These are phyloP conservation scores for Ahaetulla prasina DNA, from an alignment of 2,113 vertebrate species.

Conservation along the genomic window DNA sequence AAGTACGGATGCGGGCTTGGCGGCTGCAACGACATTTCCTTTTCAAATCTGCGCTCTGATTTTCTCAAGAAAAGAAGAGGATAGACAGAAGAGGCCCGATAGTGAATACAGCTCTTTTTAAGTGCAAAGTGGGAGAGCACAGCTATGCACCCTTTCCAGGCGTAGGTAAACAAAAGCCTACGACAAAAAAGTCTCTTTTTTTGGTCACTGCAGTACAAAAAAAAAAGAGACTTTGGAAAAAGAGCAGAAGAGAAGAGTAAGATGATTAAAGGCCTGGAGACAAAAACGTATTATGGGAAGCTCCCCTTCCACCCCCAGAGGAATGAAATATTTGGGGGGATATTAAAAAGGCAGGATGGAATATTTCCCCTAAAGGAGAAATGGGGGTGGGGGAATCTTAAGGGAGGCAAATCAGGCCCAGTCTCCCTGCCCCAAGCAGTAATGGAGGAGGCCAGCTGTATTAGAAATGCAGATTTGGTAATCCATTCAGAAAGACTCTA, in stretches of 20 bases:
- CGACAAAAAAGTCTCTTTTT: background rate
- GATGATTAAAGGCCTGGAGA: too few relatives aligned
- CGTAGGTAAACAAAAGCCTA: background rate
- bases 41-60: background rate
- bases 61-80: background rate
- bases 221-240: background rate
- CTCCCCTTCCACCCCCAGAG: rapidly evolving
- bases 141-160: background rate
- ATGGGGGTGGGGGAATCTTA: too few relatives aligned
- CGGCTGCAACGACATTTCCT: background rate
- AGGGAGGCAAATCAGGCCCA: too few relatives aligned
- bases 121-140: background rate
- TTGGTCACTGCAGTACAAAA: background rate
- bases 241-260: too few relatives aligned
- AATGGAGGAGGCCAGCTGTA: too few relatives aligned
- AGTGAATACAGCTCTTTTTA: background rate
- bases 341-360: too few relatives aligned
- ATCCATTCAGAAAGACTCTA: too few relatives aligned
- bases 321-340: too few relatives aligned
- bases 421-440: too few relatives aligned
- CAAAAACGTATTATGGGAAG: too few relatives aligned
- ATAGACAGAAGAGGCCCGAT: slow-evolving; percentile 25
- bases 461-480: too few relatives aligned
- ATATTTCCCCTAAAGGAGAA: too few relatives aligned
- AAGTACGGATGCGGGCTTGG: background rate